Evolutionary conservation across 2,113 vertebrate genomes (phyloP).

Genomic region (Megaceryle torquata): DNA sequence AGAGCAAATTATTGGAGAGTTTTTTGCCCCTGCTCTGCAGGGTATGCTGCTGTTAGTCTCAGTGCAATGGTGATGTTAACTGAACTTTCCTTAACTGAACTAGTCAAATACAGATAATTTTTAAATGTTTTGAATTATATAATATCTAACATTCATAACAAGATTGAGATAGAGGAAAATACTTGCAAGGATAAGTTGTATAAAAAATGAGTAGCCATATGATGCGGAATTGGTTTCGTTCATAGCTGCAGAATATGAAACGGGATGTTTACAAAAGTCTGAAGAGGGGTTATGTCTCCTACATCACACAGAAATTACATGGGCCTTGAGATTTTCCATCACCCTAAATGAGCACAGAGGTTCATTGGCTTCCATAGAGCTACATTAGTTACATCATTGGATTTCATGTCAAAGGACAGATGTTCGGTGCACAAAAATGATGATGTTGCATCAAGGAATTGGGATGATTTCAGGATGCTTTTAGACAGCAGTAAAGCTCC

Average conservation of each 20-base stretch:
- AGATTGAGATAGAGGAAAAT: background rate
- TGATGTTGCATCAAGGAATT: background rate
- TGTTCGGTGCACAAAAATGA: background rate
- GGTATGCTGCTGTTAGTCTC: background rate
- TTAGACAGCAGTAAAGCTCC: background rate
- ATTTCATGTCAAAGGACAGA: background rate
- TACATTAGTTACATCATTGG: rapidly evolving
- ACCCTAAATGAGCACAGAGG: background rate
- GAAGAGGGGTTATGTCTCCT: background rate
- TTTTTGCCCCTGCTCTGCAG: background rate
- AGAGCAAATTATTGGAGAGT: background rate
- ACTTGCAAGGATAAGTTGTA: background rate
- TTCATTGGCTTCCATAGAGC: background rate
- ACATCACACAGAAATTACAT: background rate
- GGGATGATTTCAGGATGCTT: background rate
- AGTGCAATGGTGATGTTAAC: background rate
- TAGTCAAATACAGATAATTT: background rate
- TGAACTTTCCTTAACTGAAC: background rate
- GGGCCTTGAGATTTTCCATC: background rate
- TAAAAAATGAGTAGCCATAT: background rate
- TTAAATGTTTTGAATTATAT: background rate
- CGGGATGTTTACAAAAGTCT: background rate
- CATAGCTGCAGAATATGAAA: background rate
- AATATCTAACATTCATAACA: too few relatives aligned
- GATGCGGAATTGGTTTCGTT: background rate